These are phyloP conservation scores for Panagrolaimus sp. DNA, from an alignment of 1,140 invertebrate species.

Conservation along the genomic window DNA sequence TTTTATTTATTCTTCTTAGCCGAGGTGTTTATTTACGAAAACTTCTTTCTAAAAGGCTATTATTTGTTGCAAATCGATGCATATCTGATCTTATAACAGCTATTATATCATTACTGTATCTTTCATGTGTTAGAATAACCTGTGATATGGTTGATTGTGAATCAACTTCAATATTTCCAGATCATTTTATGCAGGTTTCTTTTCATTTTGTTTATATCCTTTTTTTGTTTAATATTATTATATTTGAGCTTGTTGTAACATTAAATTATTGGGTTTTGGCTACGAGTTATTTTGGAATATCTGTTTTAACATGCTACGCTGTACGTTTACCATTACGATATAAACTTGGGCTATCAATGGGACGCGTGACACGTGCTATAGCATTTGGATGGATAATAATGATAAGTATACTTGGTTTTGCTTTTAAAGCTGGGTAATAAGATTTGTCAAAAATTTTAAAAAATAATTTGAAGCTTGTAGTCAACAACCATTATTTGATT, in stretches of 20 bases:
- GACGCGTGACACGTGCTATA: background rate
- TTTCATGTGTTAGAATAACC: background rate
- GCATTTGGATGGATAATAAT: slow-evolving; percentile 4
- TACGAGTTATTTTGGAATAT: slow-evolving; percentile 4
- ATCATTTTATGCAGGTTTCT: background rate
- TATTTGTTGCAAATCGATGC: background rate
- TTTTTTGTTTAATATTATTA: background rate
- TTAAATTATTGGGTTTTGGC: slow-evolving; percentile 2
- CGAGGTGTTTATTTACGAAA: background rate
- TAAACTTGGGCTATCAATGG: background rate
- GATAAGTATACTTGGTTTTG: background rate
- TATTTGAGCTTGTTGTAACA: background rate
- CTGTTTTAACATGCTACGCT: background rate
- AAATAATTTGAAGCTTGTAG: background rate
- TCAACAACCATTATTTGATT: background rate
- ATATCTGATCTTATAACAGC: slow-evolving; percentile 1
- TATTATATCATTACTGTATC: background rate
- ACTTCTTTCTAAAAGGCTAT: background rate
- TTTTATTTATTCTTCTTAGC: background rate
- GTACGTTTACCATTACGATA: slow-evolving; percentile 1
- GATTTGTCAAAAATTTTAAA: no score
- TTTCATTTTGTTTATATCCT: background rate
- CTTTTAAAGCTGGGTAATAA: background rate
- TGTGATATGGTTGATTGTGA: background rate
- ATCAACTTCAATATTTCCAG: background rate